A percentile compares a stretch with the other conserved stretches of the same genome.
phyloP scores from a whole-genome alignment of 92 coral and sea anemone species.

The Phenganax marumi region DNA sequence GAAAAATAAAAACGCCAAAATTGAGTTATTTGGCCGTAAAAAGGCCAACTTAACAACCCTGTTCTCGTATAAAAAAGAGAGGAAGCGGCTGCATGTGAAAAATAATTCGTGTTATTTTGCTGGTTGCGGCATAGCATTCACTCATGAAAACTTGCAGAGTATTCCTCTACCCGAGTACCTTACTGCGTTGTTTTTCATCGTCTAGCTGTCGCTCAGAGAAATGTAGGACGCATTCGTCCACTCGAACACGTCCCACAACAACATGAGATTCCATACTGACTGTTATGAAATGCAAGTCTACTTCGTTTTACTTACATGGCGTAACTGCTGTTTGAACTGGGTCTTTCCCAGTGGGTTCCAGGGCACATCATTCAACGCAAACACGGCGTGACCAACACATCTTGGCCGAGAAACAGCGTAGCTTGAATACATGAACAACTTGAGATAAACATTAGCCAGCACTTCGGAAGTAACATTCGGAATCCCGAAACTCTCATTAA shows the following conservation, averaged over 20 bases:
- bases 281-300: not conserved
- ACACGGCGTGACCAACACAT: constrained; percentile 43
- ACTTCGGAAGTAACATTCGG: constrained; percentile 24
- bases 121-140: no score
- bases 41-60: no score
- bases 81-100: no score
- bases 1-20: no score
- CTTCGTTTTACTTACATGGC: constrained; percentile 3
- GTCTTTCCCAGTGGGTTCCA: constrained; percentile 36
- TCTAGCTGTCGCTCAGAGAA: no score
- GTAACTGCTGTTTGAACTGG: constrained; percentile 16
- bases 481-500: constrained; percentile 38
- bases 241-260: not conserved
- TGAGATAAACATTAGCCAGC: not conserved
- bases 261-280: not conserved
- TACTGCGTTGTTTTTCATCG: no score
- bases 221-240: no score
- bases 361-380: constrained; percentile 18
- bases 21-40: no score
- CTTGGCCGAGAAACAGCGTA: not conserved
- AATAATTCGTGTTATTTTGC: no score
- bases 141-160: no score
- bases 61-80: no score
- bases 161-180: no score
- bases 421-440: constrained; percentile 19